phyloP scores from a whole-genome alignment of 30 jellyfish, hydroid and myxozoan genomes.

The Catostylus mosaicus region DNA sequence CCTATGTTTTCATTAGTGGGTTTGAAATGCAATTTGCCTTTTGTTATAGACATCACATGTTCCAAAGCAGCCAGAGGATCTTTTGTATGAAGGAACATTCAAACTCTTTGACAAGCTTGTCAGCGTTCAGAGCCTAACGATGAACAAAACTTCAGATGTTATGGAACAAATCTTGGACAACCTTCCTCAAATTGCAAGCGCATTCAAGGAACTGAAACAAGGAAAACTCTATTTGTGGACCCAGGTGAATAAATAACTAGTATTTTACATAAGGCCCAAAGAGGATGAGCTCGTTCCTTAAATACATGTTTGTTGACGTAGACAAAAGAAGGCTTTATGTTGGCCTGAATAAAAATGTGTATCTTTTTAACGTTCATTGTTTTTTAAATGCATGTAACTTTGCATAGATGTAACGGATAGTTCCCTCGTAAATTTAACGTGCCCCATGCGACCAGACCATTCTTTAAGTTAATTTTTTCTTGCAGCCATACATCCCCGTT shows the following conservation, averaged over 20 bases:
- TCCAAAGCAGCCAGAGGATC: conserved; percentile 47
- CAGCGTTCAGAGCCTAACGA: conserved; percentile 24
- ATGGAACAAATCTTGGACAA: conserved; percentile 23
- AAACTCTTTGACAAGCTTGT: conserved; percentile 57
- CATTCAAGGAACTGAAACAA: conserved; percentile 22
- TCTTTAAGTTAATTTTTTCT: neutral
- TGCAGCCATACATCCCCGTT: conserved; percentile 71
- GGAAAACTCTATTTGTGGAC: conserved; percentile 52
- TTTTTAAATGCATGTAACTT: too few relatives aligned
- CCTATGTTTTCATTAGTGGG: too few relatives aligned
- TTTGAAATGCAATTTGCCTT: neutral
- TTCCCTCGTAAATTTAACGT: too few relatives aligned
- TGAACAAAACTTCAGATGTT: conserved; percentile 39
- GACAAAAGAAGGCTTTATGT: too few relatives aligned
- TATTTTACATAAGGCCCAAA: neutral
- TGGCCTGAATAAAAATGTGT: too few relatives aligned
- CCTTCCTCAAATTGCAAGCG: conserved; percentile 28
- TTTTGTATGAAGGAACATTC: conserved; percentile 33
- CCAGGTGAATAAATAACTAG: conserved; percentile 8
- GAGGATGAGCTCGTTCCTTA: too few relatives aligned
- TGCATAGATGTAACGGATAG: too few relatives aligned
- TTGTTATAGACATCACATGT: conserved; percentile 29
- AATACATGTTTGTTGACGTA: too few relatives aligned
- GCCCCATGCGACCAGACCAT: too few relatives aligned
- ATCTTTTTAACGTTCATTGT: too few relatives aligned